Base-by-base conservation (phyloP, 2,888 invertebrate genomes). In the Salpingus planirostris region DNA sequence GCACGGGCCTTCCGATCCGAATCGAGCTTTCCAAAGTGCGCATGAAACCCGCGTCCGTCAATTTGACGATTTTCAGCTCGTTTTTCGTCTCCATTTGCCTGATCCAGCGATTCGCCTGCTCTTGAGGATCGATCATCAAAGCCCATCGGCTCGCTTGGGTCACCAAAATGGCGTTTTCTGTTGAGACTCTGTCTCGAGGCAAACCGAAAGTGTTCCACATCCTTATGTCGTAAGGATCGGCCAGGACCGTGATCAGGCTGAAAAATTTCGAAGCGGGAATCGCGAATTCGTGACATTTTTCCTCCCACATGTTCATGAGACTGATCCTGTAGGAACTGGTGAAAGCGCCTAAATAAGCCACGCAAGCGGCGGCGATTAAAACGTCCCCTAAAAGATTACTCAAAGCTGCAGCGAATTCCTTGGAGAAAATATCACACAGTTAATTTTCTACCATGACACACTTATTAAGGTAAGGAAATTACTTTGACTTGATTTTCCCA, bases 91-190 rank as follows among this genome's bases (percentile, higher is more conserved):
- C 92, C 81, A 90, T 84, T 57, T 85, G 86, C 37, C 84, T 79
- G 31, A 93, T 82, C 92, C 92, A 93, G 36, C 87, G 76, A 64
- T 89, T 91, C 0, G 92, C 92, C 76, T 93, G 92, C 57, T 91
- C 91, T 60, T 95, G 92, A 0, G 95, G 95, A 65, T 95, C 93
- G 38, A 93, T 90, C 76, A 92, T 88, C 11, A 95, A 70, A 0
- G 93, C 90, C 90, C 88, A 88, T 8, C 85, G 71, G 4, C 83
- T 76, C 2, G 80, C 85, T 52, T 74, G 76, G 10, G 81, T 90
- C 25, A 91, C 90, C 48, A 93, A 74, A 40, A 95, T 84, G 5
- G 88, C 93, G 63, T 93, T 95, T 63, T 93, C 92, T 2, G 89
- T 86, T 6, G 92, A 92, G 33, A 91, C 80, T 15, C 73, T 67